These are phyloP conservation scores for Todiramphus chloris DNA, from an alignment of 2,113 vertebrate species.

Conservation along the genomic window DNA sequence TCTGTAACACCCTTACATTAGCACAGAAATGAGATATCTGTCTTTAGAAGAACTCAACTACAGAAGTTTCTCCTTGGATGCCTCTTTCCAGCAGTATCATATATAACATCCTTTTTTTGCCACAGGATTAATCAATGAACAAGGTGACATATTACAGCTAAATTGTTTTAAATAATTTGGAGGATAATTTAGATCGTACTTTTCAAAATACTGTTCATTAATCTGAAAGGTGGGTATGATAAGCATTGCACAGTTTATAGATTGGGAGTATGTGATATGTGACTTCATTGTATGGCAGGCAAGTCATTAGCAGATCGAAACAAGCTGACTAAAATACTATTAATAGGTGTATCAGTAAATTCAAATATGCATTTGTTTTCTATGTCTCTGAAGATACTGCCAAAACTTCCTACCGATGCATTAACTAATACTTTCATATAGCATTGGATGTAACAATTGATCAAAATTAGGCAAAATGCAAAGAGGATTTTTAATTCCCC, in stretches of 20 bases:
- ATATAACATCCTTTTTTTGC: not conserved
- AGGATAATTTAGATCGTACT: not conserved
- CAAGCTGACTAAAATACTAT: not conserved
- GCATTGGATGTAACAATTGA: not conserved
- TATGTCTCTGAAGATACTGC: not conserved
- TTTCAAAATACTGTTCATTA: not conserved
- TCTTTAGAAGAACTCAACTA: not conserved
- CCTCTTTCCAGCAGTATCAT: not conserved
- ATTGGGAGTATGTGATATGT: not conserved
- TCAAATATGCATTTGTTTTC: not conserved
- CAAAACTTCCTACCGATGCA: not conserved
- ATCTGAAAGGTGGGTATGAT: not conserved
- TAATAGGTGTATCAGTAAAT: not conserved
- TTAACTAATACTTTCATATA: not conserved
- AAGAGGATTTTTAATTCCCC: not conserved
- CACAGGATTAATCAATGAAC: not conserved
- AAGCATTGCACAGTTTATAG: not conserved
- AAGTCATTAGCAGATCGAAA: not conserved
- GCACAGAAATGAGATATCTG: not conserved
- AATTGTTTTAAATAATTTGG: not conserved
- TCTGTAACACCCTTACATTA: not conserved
- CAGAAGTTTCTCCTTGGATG: not conserved
- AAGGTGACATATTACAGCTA: not conserved
- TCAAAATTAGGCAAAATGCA: not conserved
- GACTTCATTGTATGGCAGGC: not conserved